These are phyloP conservation scores for Porites rus DNA, from an alignment of 92 coral and sea anemone genomes.

Conservation along the genomic window DNA sequence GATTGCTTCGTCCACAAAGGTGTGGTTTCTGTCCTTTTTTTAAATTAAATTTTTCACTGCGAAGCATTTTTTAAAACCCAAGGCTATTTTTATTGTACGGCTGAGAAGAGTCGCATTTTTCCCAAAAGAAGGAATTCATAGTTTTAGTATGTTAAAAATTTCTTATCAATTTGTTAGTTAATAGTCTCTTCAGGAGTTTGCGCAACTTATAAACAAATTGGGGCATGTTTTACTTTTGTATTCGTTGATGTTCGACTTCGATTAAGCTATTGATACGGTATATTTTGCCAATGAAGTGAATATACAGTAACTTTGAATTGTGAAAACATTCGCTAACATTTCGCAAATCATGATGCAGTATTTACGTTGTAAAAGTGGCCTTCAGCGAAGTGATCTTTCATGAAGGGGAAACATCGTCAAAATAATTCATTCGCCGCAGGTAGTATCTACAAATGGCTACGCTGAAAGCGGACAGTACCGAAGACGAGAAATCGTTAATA, in stretches of 20 bases:
- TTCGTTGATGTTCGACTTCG: not conserved
- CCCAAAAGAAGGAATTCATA: not conserved
- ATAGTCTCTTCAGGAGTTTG: not conserved
- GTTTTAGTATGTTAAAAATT: not conserved
- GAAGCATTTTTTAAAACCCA: conserved; percentile 8
- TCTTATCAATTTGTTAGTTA: not conserved
- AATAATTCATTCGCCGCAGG: too few relatives aligned
- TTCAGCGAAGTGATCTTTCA: too few relatives aligned
- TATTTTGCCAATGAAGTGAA: not conserved
- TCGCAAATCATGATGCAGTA: too few relatives aligned
- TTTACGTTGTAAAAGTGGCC: too few relatives aligned
- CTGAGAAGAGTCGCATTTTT: not conserved
- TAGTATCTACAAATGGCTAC: too few relatives aligned
- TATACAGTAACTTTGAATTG: not conserved
- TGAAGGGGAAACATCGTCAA: too few relatives aligned
- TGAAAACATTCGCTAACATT: not conserved
- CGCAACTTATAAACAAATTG: not conserved
- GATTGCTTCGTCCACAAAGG: conserved; percentile 36
- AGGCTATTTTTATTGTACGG: conserved; percentile 2
- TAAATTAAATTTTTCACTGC: conserved; percentile 24
- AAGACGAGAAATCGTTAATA: too few relatives aligned
- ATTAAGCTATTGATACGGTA: not conserved
- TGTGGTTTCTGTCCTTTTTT: conserved; percentile 16
- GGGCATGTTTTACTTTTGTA: not conserved
- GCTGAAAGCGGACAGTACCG: too few relatives aligned